Base-by-base conservation (phyloP, 2,797 vertebrate species). In the Bradypodion ventrale region DNA sequence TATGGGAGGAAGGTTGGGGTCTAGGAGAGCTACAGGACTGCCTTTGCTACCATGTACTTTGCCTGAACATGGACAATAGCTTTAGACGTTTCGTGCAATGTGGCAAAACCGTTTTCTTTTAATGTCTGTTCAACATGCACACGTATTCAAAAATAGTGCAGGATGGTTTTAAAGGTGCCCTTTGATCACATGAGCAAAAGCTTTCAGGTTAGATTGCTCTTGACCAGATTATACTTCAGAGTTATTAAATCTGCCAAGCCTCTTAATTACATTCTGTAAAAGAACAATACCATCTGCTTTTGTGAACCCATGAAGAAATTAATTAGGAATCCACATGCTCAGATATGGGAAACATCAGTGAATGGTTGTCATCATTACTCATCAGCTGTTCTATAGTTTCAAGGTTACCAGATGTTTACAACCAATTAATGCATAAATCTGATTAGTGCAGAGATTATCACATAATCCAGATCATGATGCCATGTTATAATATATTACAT, bases 301-400 rank as follows among this genome's bases (percentile, higher is more conserved):
- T 62, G 62, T 40, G 72, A 80, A 65, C 15, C 27, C 29, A 65
- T 73, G 9, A 21, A 42, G 35, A 82, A 40, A n/a, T 29, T 40
- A 78, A 80, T 88, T 87, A 72, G 79, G 81, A 82, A 82, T 23
- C 59, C 68, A 84, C 27, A 62, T 65, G 23, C 44, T 85, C 35
- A 78, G 49, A 83, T 46, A 52, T 70, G 46, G 83, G 80, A 88
- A 62, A 15, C 42, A 83, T 78, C 42, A 60, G 10, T 75, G 37
- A 76, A 21, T 19, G 63, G 16, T 42, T 75, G 82, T 63, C 75
- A 42, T 80, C 59, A 40, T 73, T 52, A 77, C 56, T 60, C 13
- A 77, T 60, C 78, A 81, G 76, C 88, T 84, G 40, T 21, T 40
- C 27, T 63, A 29, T 27, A 16, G 32, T 63, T 79, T 65, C 44